phyloP scores from a whole-genome alignment of 2,113 vertebrate genomes.

The Speoplatyrhinus poulsoni region DNA sequence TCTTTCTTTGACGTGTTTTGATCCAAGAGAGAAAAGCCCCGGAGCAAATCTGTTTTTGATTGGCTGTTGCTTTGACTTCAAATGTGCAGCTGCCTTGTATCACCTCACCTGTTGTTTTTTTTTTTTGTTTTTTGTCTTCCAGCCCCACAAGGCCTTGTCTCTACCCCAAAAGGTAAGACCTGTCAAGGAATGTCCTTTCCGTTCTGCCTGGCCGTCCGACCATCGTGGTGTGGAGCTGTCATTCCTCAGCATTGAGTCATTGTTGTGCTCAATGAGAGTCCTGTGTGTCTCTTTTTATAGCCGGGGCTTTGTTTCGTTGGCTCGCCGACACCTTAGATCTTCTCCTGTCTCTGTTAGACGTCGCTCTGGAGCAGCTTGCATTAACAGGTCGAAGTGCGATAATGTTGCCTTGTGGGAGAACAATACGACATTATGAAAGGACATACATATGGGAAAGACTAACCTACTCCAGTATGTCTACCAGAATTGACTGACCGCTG shows the following conservation, averaged over 20 bases:
- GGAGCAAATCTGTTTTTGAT: constrained; percentile 44
- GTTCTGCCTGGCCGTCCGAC: constrained; percentile 44
- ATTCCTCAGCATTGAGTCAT: constrained; percentile 69
- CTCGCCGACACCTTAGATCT: constrained; percentile 8
- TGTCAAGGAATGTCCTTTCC: constrained; percentile 38
- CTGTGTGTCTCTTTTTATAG: constrained; percentile 24
- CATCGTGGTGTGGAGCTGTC: constrained; percentile 42
- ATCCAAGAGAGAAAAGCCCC: neutral
- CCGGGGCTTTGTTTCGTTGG: constrained; percentile 27
- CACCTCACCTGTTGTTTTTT: constrained; percentile 42
- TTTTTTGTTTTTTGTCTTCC: constrained; percentile 62
- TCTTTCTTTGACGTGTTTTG: too few species aligned
- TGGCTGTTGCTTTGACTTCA: constrained; percentile 49
- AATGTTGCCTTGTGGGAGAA: too few species aligned
- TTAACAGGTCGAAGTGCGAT: too few species aligned
- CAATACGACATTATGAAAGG: too few species aligned
- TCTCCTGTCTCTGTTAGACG: constrained; percentile 5
- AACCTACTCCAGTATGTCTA: too few species aligned
- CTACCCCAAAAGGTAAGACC: constrained; percentile 93
- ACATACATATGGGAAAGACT: too few species aligned
- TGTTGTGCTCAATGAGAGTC: constrained; percentile 34
- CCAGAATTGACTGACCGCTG: too few species aligned
- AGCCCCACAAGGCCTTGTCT: constrained; percentile 89
- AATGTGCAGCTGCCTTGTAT: constrained; percentile 17
- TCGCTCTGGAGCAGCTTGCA: neutral